These are phyloP conservation scores for Scolopax rusticola DNA, from an alignment of 2,797 vertebrate genomes.

Conservation along the genomic window DNA sequence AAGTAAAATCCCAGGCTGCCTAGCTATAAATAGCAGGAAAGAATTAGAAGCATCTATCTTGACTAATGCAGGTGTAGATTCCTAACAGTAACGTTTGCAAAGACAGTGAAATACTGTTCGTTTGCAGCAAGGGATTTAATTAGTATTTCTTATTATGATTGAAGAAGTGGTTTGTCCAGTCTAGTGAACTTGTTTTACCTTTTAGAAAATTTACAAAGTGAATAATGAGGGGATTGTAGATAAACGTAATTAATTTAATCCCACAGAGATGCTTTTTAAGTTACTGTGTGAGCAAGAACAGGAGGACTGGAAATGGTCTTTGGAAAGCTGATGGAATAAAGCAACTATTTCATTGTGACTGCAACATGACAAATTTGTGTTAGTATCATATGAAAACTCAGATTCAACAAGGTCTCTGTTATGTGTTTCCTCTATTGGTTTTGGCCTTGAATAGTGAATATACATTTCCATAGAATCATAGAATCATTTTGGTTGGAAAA, in stretches of 20 bases:
- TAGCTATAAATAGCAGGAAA: slow-evolving; percentile 14
- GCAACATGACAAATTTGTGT: neutral
- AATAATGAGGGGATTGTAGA: neutral
- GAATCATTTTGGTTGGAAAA: too few relatives aligned
- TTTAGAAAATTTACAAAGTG: neutral
- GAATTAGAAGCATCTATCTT: slow-evolving; percentile 30
- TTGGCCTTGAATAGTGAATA: neutral
- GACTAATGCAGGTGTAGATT: neutral
- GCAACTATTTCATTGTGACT: neutral
- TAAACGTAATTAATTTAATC: slow-evolving; percentile 1
- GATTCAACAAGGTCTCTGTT: neutral
- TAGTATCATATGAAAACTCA: neutral
- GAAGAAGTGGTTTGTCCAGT: neutral
- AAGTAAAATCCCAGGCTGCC: neutral
- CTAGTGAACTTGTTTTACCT: neutral
- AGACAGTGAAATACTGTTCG: neutral
- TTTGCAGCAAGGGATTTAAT: slow-evolving; percentile 30
- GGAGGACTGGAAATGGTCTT: neutral
- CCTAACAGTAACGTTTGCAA: slow-evolving; percentile 17
- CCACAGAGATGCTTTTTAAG: slow-evolving; percentile 25
- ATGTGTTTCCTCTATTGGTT: neutral
- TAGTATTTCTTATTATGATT: neutral
- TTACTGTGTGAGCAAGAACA: neutral
- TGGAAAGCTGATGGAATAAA: neutral
- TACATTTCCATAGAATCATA: neutral